Evolutionary conservation across 1,140 invertebrate species (phyloP), one percentile per base, ranked within the genome.

Genomic region (Odontomachus brunneus): DNA sequence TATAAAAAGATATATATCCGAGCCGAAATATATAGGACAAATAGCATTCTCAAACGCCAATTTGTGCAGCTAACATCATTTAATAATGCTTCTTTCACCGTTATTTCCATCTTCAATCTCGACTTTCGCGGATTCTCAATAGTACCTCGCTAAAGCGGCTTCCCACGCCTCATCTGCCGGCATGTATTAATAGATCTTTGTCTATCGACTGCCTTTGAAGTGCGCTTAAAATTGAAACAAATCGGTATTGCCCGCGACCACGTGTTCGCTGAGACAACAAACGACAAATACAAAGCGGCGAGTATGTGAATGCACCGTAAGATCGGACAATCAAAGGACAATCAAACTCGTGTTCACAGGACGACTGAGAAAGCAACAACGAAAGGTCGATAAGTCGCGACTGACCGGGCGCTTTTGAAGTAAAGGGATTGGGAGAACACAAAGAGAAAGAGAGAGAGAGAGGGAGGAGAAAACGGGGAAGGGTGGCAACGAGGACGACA

Each of bases 301-400:
- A 84, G 38, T n/a, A 49, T 26, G 24, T 66, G 60, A 65, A 62
- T 73, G 55, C 66, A 78, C 55, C 38, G 62, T n/a, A 66, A 80
- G 75, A 65, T 80, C 66, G 72, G 63, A 62, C 83, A 86, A 90
- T 91, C 90, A 89, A 91, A 92, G 88, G 83, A 83, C n/a, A n/a
- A n/a, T n/a, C n/a, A n/a, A n/a, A n/a, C 72, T 82, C 73, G 78
- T 82, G 85, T 72, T 71, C 60, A 83, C 85, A 83, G 76, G 74
- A 89, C 53, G 80, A 85, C 83, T 84, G 82, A 89, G 88, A 87
- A 88, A 85, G 88, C 89, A 88, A 90, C 89, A 91, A 91, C 89
- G 89, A 90, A 90, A 91, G 91, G 92, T 93, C 92, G 91, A 92
- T 93, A 92, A 93, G 91, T 91, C 89, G 85, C 85, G 86, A 82